These are phyloP conservation scores for Chorisops tibialis DNA, from an alignment of 2,888 invertebrate species.

Conservation along the genomic window DNA sequence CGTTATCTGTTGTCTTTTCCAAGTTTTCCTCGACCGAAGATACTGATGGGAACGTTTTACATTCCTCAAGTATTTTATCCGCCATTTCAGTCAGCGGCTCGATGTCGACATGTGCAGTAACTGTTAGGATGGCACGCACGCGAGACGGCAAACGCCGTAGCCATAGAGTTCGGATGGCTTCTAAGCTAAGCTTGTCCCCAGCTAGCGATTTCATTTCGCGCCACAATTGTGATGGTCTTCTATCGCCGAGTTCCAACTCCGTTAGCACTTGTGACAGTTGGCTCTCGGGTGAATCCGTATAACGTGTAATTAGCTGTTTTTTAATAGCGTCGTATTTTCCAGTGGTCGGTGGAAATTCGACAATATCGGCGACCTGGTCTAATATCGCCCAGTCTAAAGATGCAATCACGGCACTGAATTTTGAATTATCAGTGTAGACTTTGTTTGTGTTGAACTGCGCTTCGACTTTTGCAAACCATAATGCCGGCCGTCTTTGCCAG, in stretches of 20 bases:
- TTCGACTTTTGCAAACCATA: no score
- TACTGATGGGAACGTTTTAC: not conserved
- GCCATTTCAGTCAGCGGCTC: constrained; percentile 30
- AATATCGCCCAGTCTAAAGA: no score
- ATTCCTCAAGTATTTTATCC: constrained; percentile 28
- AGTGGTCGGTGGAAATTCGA: no score
- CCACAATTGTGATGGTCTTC: constrained; percentile 37
- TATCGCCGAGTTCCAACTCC: constrained; percentile 36
- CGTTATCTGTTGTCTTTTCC: no score
- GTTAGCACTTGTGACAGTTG: not conserved
- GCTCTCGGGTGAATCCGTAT: not conserved
- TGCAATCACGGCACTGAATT: no score
- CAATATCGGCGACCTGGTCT: no score
- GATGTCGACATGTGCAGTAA: constrained; percentile 31
- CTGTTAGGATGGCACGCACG: constrained; percentile 34
- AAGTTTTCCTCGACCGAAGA: no score
- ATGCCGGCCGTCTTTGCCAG: no score
- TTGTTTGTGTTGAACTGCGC: no score
- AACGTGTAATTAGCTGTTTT: not conserved
- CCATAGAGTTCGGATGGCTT: constrained; percentile 36
- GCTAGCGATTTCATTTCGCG: constrained; percentile 37
- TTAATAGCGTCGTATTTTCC: not conserved
- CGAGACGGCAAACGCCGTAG: constrained; percentile 36
- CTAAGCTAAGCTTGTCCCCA: constrained; percentile 32
- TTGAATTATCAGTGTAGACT: no score